Evolutionary conservation across 2,113 vertebrate genomes (phyloP).

Genomic region (Delphinapterus leucas): DNA sequence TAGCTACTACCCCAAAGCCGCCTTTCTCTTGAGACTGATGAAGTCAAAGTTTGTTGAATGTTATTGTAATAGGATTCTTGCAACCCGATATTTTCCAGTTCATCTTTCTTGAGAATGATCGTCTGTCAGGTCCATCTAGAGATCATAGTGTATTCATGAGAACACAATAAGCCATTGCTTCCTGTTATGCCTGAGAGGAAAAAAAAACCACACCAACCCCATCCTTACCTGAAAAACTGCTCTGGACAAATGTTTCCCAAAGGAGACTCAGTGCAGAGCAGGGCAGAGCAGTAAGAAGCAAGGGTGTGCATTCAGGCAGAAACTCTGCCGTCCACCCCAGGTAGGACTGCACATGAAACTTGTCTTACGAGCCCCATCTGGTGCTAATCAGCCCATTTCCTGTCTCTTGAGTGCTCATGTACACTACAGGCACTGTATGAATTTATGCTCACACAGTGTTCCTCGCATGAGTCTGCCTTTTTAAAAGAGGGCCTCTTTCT

Average conservation of each 20-base stretch:
- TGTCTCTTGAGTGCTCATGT: neutral
- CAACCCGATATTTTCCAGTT: neutral
- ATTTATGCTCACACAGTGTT: neutral
- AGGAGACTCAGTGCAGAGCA: neutral
- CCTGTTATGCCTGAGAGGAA: neutral
- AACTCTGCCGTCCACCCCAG: neutral
- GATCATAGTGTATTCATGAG: neutral
- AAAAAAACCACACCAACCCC: neutral
- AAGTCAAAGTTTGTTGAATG: neutral
- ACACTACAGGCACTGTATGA: neutral
- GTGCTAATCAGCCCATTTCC: conserved; percentile 48
- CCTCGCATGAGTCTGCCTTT: neutral
- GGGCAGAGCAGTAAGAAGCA: neutral
- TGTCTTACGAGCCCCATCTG: conserved; percentile 42
- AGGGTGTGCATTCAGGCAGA: neutral
- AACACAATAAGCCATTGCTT: neutral
- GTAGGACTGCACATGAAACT: neutral
- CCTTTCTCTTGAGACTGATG: neutral
- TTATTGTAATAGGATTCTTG: neutral
- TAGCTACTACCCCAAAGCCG: neutral
- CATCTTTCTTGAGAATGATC: neutral
- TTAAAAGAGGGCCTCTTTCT: conserved; percentile 16
- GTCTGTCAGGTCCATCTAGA: neutral
- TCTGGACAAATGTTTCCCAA: neutral
- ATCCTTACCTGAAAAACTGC: neutral